A percentile compares a stretch with the other conserved stretches of the same genome.
Evolutionary conservation across 2,797 vertebrate species (phyloP).

Genomic region (Enteromius afrohamiltoni): DNA sequence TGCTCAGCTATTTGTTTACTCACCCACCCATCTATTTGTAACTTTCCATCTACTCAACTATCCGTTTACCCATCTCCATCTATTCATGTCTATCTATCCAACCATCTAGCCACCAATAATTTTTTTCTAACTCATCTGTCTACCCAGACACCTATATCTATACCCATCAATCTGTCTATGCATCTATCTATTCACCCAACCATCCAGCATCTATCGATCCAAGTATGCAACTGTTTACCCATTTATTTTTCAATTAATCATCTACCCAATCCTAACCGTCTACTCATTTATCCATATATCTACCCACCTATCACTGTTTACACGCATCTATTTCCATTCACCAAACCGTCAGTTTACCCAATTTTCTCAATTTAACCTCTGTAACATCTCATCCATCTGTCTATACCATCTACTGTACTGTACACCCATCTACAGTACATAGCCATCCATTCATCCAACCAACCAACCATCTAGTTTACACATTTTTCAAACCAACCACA

Average conservation of each 20-base stretch:
- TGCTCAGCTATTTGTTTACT: neutral
- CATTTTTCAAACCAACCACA: neutral
- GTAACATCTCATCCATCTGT: neutral
- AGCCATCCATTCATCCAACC: neutral
- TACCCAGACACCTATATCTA: neutral
- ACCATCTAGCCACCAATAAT: neutral
- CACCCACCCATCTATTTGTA: neutral
- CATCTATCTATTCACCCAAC: neutral
- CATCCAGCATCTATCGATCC: neutral
- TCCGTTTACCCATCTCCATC: neutral
- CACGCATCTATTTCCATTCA: neutral
- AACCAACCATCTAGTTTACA: neutral
- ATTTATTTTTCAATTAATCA: neutral
- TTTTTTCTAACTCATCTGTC: neutral
- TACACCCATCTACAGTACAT: neutral
- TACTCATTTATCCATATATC: neutral
- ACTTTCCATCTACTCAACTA: neutral
- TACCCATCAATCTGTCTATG: neutral
- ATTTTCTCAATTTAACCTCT: neutral
- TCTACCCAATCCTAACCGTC: neutral
- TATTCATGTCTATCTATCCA: neutral
- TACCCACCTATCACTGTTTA: neutral
- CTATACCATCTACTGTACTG: neutral
- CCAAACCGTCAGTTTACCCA: neutral
- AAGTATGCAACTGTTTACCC: neutral